A percentile compares a stretch with the other conserved stretches of the same genome.
Conservation (phyloP, 2,888 invertebrate genomes). For the Dendrolimus pini region DNA sequence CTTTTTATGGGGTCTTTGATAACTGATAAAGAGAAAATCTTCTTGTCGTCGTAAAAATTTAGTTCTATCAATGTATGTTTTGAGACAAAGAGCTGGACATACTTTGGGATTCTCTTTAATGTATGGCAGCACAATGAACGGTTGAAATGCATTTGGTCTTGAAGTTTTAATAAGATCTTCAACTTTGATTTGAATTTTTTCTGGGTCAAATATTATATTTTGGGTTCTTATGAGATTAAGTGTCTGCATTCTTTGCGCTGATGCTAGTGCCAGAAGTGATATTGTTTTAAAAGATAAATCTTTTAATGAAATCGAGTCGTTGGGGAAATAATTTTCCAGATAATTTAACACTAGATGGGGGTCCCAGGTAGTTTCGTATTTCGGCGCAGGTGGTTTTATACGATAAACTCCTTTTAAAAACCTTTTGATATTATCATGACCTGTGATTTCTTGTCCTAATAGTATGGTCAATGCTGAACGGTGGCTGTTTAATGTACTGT, state of each 20-base stretch:
- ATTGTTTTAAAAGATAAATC: background rate
- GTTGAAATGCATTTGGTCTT: background rate
- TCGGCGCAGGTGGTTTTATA: slow-evolving; percentile 11
- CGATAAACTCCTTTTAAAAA: slow-evolving; percentile 15
- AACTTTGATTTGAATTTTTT: slow-evolving; percentile 8
- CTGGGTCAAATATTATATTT: slow-evolving; percentile 6
- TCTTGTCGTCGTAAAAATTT: background rate
- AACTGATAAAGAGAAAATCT: background rate
- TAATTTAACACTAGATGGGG: background rate
- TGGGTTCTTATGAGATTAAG: slow-evolving; percentile 7
- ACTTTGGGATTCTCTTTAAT: background rate
- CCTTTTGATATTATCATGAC: slow-evolving; percentile 2
- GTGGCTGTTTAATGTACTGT: slow-evolving; percentile 10
- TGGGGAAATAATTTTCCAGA: background rate
- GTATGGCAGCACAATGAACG: background rate
- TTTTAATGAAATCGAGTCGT: background rate
- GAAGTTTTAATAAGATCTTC: slow-evolving; percentile 13
- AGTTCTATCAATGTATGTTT: background rate
- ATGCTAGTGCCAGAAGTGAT: background rate
- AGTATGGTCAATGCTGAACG: slow-evolving; percentile 3
- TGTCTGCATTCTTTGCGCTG: background rate
- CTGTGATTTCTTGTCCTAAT: too few relatives aligned
- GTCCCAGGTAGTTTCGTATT: slow-evolving; percentile 14
- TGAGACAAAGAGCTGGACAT: background rate
- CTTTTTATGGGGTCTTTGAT: background rate